A percentile compares a stretch with the other conserved stretches of the same genome.
Evolutionary conservation across 2,888 invertebrate species (phyloP).

Genomic region (Aphelenchoides bicaudatus): DNA sequence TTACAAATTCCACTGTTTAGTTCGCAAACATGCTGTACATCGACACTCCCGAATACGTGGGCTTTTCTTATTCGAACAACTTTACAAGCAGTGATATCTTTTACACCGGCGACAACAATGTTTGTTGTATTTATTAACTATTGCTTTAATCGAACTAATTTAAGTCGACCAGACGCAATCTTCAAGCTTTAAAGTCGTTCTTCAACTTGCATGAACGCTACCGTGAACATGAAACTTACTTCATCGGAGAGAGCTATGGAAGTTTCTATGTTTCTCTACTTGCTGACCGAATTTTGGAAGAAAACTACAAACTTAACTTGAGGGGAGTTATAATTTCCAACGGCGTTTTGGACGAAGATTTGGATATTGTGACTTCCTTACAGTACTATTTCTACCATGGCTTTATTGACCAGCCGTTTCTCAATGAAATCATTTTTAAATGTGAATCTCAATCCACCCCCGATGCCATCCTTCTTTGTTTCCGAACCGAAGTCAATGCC

Average conservation of each 20-base stretch:
- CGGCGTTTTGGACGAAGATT: conserved; percentile 10
- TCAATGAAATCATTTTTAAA: neutral
- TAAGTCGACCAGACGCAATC: conserved; percentile 9
- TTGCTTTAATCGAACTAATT: neutral
- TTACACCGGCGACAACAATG: neutral
- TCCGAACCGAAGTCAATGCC: neutral
- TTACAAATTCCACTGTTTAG: neutral
- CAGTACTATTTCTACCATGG: neutral
- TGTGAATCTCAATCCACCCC: too few relatives aligned
- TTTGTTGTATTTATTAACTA: neutral
- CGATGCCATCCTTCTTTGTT: neutral
- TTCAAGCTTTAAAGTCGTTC: conserved; percentile 8
- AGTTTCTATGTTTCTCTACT: neutral
- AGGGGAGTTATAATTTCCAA: conserved; percentile 3
- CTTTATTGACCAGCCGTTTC: neutral
- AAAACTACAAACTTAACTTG: conserved; percentile 1
- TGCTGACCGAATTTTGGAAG: neutral
- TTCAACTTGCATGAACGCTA: conserved; percentile 11
- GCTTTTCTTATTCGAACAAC: conserved; percentile 13
- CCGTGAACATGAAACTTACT: neutral
- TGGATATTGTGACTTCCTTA: neutral
- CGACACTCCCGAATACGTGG: neutral
- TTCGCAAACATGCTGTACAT: conserved; percentile 16
- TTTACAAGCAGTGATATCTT: neutral
- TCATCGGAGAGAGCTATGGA: conserved; percentile 12